Evolutionary conservation across 2,888 invertebrate species (phyloP), one percentile per base, ranked within the genome.

Genomic region (Tholera decimalis): DNA sequence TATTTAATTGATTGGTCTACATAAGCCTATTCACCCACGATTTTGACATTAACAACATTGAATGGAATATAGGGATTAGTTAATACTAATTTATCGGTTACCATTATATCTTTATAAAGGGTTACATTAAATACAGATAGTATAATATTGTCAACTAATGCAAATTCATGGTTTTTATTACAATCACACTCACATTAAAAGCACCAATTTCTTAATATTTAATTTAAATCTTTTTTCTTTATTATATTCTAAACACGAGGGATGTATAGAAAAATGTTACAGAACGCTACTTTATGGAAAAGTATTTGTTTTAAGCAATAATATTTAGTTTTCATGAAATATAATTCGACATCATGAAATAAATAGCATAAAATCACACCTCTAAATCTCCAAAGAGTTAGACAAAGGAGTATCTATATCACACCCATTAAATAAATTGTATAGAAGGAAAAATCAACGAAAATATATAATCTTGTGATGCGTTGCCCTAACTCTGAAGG

Each of bases 141-240:
- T 26, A 71, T 70, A 79, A 83, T 80, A 76, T 83, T 83, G 83
- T 81, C 84, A 64, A 69, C 57, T 67, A 82, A 68, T 73, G 58
- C 68, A 68, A 73, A 68, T 82, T 79, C 81, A 71, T 70, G 46
- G 33, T 67, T 51, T 39, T 68, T 58, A 65, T 68, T 51, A 60
- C 44, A 22, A 79, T 68, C 65, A 76, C 61, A 66, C 67, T 64
- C 71, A 70, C 71, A 57, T 57, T 70, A 68, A 67, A 83, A 84
- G 83, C 84, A 83, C 85, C 83, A 66, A 84, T 78, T 76, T 80
- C 63, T 79, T 78, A 69, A 53, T 46, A 56, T 71, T 56, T 50
- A 56, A 24, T 62, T 61, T 24, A 15, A 39, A 15, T 50, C 0
- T 28, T 47, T 20, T 20, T 28, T 43, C 26, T 30, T 20, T n/a